A percentile compares a stretch with the other conserved stretches of the same genome.
These are phyloP conservation scores for Pristionchus mayeri DNA, from an alignment of 2,888 invertebrate genomes.

Conservation along the genomic window DNA sequence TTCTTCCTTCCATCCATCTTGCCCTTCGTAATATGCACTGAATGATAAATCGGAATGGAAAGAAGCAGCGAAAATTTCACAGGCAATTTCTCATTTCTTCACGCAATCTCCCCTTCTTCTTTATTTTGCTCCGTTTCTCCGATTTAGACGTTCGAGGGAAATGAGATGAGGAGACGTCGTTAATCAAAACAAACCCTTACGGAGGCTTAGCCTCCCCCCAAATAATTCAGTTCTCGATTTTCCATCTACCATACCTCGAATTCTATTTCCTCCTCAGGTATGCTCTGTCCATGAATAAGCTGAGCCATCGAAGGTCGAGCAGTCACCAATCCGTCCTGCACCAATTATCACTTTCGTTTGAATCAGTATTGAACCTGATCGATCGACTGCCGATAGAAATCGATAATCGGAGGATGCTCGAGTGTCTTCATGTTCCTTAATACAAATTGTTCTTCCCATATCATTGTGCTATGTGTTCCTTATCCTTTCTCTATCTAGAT, in stretches of 20 bases:
- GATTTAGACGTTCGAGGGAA: not conserved
- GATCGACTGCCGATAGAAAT: slow-evolving; percentile 79
- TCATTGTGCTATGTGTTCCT: too few species aligned
- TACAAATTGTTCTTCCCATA: too few species aligned
- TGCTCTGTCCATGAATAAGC: slow-evolving; percentile 68
- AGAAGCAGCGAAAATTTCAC: not conserved
- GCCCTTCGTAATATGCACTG: not conserved
- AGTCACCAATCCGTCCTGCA: slow-evolving; percentile 44
- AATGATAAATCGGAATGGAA: slow-evolving; percentile 14
- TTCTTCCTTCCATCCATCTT: not conserved
- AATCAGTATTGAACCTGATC: slow-evolving; percentile 50
- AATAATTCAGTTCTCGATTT: not conserved
- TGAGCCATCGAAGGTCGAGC: slow-evolving; percentile 74
- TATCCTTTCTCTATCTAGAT: not conserved
- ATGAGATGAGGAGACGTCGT: not conserved
- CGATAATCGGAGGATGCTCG: slow-evolving; percentile 78
- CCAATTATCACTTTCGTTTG: not conserved
- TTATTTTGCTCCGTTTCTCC: not conserved
- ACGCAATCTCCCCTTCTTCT: not conserved
- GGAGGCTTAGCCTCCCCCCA: not conserved
- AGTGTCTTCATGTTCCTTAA: slow-evolving; percentile 71
- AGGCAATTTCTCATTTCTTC: slow-evolving; percentile 11
- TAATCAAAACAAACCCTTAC: not conserved
- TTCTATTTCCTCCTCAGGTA: slow-evolving; percentile 54
- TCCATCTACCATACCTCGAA: slow-evolving; percentile 23